Conservation (phyloP, 2,113 vertebrate species). For the Phasianus colchicus region DNA sequence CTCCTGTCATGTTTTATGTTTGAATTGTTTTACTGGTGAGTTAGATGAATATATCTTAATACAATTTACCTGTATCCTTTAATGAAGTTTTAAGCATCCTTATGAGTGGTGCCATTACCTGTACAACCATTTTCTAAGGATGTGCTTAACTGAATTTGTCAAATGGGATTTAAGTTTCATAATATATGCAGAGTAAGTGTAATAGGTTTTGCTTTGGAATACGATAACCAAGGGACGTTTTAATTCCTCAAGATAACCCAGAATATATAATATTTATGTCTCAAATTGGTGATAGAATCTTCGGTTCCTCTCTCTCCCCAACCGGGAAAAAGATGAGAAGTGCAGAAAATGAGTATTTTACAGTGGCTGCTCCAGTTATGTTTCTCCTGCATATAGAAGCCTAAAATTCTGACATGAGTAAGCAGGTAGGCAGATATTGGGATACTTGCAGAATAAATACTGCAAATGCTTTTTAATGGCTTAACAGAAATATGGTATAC, state of each 20-base stretch:
- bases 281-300: constrained; percentile 4
- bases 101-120: constrained; percentile 30
- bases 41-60: constrained; percentile 49
- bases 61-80: constrained; percentile 38
- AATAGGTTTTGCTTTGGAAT: constrained; percentile 63
- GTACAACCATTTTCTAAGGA: constrained; percentile 15
- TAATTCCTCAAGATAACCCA: constrained; percentile 48
- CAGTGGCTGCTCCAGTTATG: constrained; percentile 30
- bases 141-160: constrained; percentile 62
- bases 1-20: background rate
- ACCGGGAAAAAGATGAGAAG: constrained; percentile 9
- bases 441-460: constrained; percentile 29
- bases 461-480: constrained; percentile 30
- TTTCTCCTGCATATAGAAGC: constrained; percentile 16
- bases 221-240: constrained; percentile 58
- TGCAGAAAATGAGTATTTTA: constrained; percentile 46
- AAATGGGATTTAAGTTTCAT: constrained; percentile 57
- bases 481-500: background rate
- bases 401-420: constrained; percentile 30
- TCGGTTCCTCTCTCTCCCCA: background rate
- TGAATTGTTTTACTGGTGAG: constrained; percentile 16
- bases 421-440: background rate
- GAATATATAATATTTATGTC: background rate
- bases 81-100: constrained; percentile 60
- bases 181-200: constrained; percentile 52